Base-by-base conservation (phyloP, 2,113 vertebrate species). In the Corythoichthys haematopterus region DNA sequence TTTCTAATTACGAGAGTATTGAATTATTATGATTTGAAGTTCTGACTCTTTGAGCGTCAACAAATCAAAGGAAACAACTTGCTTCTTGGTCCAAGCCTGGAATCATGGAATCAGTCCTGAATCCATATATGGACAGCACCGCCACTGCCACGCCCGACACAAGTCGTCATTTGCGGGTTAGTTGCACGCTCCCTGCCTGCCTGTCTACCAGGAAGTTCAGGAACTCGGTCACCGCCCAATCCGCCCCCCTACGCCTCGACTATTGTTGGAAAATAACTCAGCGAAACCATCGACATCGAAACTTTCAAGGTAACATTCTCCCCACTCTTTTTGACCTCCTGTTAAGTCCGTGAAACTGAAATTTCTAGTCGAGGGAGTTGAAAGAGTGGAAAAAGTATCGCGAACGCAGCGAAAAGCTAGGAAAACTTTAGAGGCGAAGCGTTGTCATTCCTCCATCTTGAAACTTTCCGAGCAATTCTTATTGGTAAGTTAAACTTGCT, bases 391-490 rank as follows among this genome's bases (percentile, higher is more conserved):
- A 46, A 35, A 40, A 2, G 51, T 66, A 57, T 58, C 70, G 43
- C 43, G 66, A 73, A 58, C 47, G 43, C 66, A 78, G 70, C 52
- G 70, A 79, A 77, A 61, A 57, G 52, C 74, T 72, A 76, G 75
- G 68, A 76, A 88, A 90, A 86, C 74, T 90, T 88, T 78, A 68
- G 68, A 77, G 64, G 64, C 62, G 16, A 76, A 80, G 72, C 86
- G 80, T 85, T 84, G 82, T 55, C 76, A 72, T 79, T 89, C 90
- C 91, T 88, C 90, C 91, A 92, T 92, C 91, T 92, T 92, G 90
- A 89, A 88, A 84, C 87, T 89, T 90, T 46, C 43, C n/a, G 4
- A 62, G 45, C 43, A 62, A 62, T 62, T 62, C 40, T 62, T 62
- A 33, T 83, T 37, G 81, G 83, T 85, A 60, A 90, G 82, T 88